phyloP scores from a whole-genome alignment of 2,888 invertebrate genomes.

The Meganola albula region DNA sequence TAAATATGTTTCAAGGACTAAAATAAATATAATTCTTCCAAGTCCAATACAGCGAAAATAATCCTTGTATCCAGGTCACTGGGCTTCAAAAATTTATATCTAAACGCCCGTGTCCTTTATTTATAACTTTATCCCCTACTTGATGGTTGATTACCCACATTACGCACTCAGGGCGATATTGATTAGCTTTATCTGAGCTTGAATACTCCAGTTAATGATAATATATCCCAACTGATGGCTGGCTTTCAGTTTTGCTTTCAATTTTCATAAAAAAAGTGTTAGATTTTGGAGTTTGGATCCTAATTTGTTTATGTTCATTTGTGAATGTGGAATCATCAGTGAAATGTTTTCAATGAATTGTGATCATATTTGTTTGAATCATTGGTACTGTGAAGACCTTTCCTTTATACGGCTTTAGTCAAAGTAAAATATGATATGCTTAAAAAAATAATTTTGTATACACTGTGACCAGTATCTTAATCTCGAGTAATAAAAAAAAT shows the following conservation, averaged over 20 bases:
- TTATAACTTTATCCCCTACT: conserved; percentile 39
- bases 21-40: no score
- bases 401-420: no score
- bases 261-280: conserved; percentile 28
- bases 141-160: conserved; percentile 53
- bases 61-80: conserved; percentile 35
- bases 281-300: conserved; percentile 19
- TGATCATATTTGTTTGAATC: conserved; percentile 16
- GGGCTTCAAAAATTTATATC: conserved; percentile 28
- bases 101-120: conserved; percentile 33
- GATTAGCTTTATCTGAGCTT: conserved; percentile 60
- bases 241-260: conserved; percentile 34
- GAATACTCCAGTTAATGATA: conserved; percentile 61
- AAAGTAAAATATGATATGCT: no score
- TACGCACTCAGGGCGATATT: conserved; percentile 51
- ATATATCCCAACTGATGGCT: conserved; percentile 59
- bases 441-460: no score
- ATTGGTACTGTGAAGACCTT: conserved; percentile 9
- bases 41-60: conserved; percentile 20
- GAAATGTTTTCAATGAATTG: conserved; percentile 18
- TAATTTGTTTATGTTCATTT: conserved; percentile 28
- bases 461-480: no score
- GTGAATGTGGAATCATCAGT: conserved; percentile 26
- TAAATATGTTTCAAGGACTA: no score
- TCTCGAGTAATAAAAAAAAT: no score